These are phyloP conservation scores for Actenoides hombroni DNA, from an alignment of 2,113 vertebrate genomes.

Conservation along the genomic window DNA sequence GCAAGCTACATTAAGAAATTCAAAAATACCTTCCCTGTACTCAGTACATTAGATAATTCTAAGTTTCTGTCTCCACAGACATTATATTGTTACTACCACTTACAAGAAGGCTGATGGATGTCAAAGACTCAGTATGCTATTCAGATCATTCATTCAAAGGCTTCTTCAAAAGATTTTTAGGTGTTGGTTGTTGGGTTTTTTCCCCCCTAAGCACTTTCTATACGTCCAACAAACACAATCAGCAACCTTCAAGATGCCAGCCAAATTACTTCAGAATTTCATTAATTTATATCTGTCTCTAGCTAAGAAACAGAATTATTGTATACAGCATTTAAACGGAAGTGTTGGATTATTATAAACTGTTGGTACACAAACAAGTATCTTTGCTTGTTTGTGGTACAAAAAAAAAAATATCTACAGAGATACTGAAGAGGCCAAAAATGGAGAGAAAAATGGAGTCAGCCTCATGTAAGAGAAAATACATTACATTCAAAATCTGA, in stretches of 20 bases:
- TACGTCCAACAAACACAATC: not conserved
- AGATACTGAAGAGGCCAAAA: not conserved
- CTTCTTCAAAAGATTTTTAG: not conserved
- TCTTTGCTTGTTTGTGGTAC: not conserved
- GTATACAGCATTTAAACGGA: not conserved
- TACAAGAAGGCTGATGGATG: conserved; percentile 41
- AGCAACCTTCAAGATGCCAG: not conserved
- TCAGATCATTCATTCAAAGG: not conserved
- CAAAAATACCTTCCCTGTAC: conserved; percentile 55
- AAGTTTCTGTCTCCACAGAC: conserved; percentile 14
- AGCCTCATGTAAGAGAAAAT: not conserved
- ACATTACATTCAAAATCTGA: not conserved
- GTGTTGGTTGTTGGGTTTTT: not conserved
- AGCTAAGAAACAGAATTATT: not conserved
- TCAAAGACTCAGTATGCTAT: not conserved
- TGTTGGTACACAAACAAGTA: not conserved
- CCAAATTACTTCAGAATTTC: not conserved
- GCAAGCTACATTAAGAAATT: conserved; percentile 62
- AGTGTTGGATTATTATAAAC: not conserved
- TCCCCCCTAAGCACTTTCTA: too few species aligned
- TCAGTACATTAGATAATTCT: conserved; percentile 28
- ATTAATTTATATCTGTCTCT: not conserved
- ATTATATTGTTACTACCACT: conserved; percentile 23
- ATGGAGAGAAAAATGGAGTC: not conserved
- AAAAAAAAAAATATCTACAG: not conserved